Conservation (phyloP, 37 sponge, comb jelly and placozoan species). For the Agelas oroides region DNA sequence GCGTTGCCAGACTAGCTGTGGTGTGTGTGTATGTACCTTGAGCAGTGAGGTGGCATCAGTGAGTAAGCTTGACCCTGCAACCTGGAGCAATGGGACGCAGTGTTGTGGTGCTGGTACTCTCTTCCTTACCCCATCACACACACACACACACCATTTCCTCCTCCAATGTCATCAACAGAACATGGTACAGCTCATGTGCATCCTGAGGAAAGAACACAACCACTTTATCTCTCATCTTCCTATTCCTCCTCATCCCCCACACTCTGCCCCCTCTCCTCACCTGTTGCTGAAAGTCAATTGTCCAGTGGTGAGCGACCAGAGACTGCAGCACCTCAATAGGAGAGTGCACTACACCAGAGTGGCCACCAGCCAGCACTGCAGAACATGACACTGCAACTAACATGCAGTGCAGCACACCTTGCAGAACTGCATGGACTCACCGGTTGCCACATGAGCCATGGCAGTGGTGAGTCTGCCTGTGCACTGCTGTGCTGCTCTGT, state of each 20-base stretch:
- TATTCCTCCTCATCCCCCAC: too few species aligned
- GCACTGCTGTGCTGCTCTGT: background rate
- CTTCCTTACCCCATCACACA: too few species aligned
- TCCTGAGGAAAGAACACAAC: constrained; percentile 42
- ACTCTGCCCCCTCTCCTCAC: constrained; percentile 32
- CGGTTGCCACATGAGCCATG: constrained; percentile 6
- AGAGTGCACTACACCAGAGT: constrained; percentile 11
- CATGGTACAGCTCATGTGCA: constrained; percentile 83
- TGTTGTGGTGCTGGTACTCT: background rate
- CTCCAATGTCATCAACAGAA: constrained; percentile 61
- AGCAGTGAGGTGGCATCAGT: too few species aligned
- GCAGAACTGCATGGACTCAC: background rate
- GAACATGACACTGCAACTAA: too few species aligned
- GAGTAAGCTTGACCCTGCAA: too few species aligned
- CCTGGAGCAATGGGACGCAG: constrained; percentile 12
- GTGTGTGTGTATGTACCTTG: too few species aligned
- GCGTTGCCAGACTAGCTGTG: too few species aligned
- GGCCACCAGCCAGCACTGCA: background rate
- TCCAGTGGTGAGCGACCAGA: constrained; percentile 62
- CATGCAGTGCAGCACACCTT: too few species aligned
- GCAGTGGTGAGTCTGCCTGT: constrained; percentile 10
- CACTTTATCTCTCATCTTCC: too few species aligned
- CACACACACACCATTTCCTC: constrained; percentile 65
- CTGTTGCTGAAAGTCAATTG: constrained; percentile 75
- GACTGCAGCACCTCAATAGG: constrained; percentile 54